Conservation (phyloP, 2,797 vertebrate species). For the Pseudochromis fuscus region DNA sequence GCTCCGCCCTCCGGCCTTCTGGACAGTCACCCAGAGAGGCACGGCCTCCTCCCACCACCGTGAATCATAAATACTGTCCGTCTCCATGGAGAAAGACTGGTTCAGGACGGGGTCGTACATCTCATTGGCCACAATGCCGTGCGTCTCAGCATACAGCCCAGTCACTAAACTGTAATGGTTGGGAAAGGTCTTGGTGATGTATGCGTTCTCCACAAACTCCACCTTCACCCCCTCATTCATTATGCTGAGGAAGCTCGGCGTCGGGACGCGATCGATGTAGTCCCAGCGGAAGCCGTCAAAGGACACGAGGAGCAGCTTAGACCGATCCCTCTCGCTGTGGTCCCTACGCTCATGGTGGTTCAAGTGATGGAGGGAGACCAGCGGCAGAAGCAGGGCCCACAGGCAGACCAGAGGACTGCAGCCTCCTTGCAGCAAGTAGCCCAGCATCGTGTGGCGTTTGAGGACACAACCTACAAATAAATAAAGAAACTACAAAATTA, state of each 20-base stretch:
- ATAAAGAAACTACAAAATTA: slow-evolving; percentile 23
- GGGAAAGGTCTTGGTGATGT: slow-evolving; percentile 93
- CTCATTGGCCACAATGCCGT: slow-evolving; percentile 92
- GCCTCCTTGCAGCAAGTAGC: slow-evolving; percentile 50
- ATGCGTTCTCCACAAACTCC: slow-evolving; percentile 88
- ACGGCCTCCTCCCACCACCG: slow-evolving; percentile 92
- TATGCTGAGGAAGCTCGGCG: slow-evolving; percentile 86
- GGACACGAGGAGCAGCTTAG: slow-evolving; percentile 90
- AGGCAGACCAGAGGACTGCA: slow-evolving; percentile 70
- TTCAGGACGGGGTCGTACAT: slow-evolving; percentile 91
- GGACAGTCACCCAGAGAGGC: slow-evolving; percentile 92
- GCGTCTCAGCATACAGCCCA: slow-evolving; percentile 91
- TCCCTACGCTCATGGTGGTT: slow-evolving; percentile 23
- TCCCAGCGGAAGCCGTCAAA: slow-evolving; percentile 97
- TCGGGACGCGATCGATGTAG: slow-evolving; percentile 89
- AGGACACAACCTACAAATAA: slow-evolving; percentile 37
- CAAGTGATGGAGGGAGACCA: slow-evolving; percentile 60
- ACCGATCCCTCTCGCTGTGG: slow-evolving; percentile 49
- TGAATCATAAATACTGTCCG: slow-evolving; percentile 86
- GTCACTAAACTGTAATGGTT: slow-evolving; percentile 95
- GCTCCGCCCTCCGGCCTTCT: slow-evolving; percentile 87
- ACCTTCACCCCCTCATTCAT: slow-evolving; percentile 88
- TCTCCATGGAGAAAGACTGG: slow-evolving; percentile 89
- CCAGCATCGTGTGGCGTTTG: slow-evolving; percentile 49
- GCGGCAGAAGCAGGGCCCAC: slow-evolving; percentile 67